These are phyloP conservation scores for Neelides folsomi DNA, from an alignment of 2,888 invertebrate species.

Conservation along the genomic window DNA sequence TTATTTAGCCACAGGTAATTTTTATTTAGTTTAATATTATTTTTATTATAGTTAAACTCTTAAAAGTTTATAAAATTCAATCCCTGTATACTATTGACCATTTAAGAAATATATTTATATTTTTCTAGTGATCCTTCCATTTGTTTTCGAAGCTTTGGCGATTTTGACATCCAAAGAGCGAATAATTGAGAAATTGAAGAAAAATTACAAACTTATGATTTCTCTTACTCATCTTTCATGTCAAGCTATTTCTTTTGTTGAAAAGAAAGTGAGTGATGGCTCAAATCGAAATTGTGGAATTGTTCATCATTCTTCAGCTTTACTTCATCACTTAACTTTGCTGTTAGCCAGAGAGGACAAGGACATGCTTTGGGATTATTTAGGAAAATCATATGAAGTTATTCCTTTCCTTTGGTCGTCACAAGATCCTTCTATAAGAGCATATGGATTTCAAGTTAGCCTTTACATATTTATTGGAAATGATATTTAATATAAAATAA, in stretches of 20 bases:
- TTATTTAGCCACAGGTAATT: background rate
- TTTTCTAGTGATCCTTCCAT: background rate
- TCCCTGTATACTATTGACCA: no score
- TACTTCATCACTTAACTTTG: conserved; percentile 18
- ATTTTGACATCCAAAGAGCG: conserved; percentile 1
- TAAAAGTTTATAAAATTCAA: no score
- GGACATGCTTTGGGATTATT: conserved; percentile 16
- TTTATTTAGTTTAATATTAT: no score
- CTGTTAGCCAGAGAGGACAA: conserved; percentile 7
- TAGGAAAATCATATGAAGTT: conserved; percentile 17
- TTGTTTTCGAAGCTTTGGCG: conserved; percentile 6
- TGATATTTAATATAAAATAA: no score
- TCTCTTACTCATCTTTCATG: conserved; percentile 15
- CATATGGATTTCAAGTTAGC: conserved; percentile 21
- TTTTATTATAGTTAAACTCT: no score
- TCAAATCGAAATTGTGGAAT: conserved; percentile 18
- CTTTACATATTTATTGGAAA: no score
- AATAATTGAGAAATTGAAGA: conserved; percentile 6
- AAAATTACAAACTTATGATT: conserved; percentile 9
- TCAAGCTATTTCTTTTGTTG: conserved; percentile 15
- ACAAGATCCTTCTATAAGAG: conserved; percentile 13
- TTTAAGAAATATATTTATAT: background rate
- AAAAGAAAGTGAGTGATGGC: conserved; percentile 15
- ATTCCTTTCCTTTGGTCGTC: conserved; percentile 19
- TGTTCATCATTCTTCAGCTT: conserved; percentile 17